These are phyloP conservation scores for Atherinomorus stipes DNA, from an alignment of 2,113 vertebrate species.

Conservation along the genomic window DNA sequence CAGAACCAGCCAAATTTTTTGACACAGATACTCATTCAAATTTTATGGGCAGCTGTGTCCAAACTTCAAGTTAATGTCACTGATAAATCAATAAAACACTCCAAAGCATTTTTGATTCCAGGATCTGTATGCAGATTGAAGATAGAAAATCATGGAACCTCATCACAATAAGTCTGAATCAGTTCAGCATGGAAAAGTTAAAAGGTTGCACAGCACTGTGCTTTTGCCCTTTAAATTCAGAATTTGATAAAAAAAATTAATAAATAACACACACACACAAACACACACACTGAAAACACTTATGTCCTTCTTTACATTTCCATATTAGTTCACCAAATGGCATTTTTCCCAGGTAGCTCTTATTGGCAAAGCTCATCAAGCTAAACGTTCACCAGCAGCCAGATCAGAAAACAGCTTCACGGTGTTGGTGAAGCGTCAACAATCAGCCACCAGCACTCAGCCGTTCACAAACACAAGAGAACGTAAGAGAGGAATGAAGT, in stretches of 20 bases:
- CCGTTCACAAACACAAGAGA: slow-evolving; percentile 21
- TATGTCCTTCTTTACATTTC: no score
- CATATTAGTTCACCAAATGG: no score
- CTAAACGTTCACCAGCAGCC: neutral
- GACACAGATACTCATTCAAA: no score
- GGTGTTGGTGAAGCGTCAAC: slow-evolving; percentile 12
- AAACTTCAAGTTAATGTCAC: neutral
- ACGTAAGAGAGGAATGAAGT: slow-evolving; percentile 60
- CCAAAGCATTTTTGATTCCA: neutral
- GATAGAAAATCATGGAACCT: no score
- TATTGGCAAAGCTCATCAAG: no score
- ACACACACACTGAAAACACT: no score
- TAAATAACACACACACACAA: neutral
- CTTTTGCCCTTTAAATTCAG: neutral
- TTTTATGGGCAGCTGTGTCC: no score
- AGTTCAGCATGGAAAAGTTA: neutral
- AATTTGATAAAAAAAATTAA: neutral
- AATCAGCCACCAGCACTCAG: slow-evolving; percentile 7
- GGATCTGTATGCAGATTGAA: neutral
- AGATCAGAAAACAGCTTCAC: neutral
- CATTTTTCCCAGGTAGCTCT: no score
- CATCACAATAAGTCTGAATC: neutral
- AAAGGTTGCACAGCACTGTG: neutral
- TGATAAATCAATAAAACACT: neutral
- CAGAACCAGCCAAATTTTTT: no score